Conservation (phyloP, 2,797 vertebrate species). For the Mormyrops attenuatus region DNA sequence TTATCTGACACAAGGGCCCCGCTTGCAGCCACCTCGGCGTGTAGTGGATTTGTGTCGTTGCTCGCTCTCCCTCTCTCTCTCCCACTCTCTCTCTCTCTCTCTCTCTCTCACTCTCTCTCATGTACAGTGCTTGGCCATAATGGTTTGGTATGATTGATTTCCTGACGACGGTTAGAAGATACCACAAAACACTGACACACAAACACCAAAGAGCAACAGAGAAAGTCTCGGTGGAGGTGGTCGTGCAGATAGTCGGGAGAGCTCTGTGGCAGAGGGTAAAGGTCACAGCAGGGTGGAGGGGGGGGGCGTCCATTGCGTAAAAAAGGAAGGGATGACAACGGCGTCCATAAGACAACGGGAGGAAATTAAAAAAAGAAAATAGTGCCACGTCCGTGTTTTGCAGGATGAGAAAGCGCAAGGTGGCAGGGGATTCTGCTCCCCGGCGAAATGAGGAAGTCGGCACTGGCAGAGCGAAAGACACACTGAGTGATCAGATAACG, state of each 20-base stretch:
- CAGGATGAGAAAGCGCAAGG: not conserved
- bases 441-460: not conserved
- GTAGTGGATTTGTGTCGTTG: not conserved
- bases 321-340: not conserved
- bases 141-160: slow-evolving; percentile 29
- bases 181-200: not conserved
- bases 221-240: not conserved
- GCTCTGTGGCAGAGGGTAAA: not conserved
- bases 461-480: not conserved
- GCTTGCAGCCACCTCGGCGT: not conserved
- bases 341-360: not conserved
- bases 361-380: not conserved
- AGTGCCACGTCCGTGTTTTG: not conserved
- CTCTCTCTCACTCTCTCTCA: slow-evolving; percentile 7
- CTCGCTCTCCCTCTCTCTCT: not conserved
- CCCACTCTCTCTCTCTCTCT: not conserved
- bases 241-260: not conserved
- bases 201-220: not conserved
- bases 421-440: not conserved
- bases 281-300: not conserved
- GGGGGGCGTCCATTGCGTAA: not conserved
- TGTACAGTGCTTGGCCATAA: slow-evolving; percentile 39
- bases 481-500: not conserved
- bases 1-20: not conserved
- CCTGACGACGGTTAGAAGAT: not conserved